phyloP scores from a whole-genome alignment of 2,797 vertebrate genomes.

The Dryobates pubescens region DNA sequence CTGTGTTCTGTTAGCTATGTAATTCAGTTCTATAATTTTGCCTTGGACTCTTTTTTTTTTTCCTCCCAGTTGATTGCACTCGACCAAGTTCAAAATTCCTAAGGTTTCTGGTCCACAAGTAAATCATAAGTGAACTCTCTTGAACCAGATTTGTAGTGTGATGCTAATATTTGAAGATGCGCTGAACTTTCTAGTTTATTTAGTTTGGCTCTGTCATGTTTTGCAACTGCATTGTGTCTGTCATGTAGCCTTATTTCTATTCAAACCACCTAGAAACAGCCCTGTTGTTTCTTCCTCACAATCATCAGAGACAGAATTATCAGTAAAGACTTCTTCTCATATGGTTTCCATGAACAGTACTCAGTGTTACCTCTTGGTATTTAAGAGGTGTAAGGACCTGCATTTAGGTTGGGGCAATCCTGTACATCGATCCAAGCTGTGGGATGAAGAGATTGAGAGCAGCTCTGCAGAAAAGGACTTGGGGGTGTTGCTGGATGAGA shows the following conservation, averaged over 20 bases:
- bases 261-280: constrained; percentile 17
- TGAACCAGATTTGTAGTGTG: background rate
- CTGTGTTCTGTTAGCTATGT: background rate
- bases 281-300: background rate
- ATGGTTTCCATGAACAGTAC: background rate
- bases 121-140: constrained; percentile 4
- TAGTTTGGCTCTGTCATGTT: constrained; percentile 73
- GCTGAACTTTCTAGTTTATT: constrained; percentile 72
- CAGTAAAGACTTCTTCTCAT: background rate
- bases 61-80: background rate
- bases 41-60: background rate
- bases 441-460: no score
- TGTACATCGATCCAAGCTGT: no score
- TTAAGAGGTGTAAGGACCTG: background rate
- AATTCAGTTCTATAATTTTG: background rate
- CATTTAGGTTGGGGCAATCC: no score
- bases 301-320: background rate
- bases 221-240: constrained; percentile 41
- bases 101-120: background rate
- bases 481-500: no score
- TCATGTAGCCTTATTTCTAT: background rate
- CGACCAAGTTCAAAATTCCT: constrained; percentile 15
- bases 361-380: background rate
- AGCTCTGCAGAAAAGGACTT: no score
- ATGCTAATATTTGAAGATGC: background rate